phyloP scores from a whole-genome alignment of 2,113 vertebrate species.

The Platichthys flesus region DNA sequence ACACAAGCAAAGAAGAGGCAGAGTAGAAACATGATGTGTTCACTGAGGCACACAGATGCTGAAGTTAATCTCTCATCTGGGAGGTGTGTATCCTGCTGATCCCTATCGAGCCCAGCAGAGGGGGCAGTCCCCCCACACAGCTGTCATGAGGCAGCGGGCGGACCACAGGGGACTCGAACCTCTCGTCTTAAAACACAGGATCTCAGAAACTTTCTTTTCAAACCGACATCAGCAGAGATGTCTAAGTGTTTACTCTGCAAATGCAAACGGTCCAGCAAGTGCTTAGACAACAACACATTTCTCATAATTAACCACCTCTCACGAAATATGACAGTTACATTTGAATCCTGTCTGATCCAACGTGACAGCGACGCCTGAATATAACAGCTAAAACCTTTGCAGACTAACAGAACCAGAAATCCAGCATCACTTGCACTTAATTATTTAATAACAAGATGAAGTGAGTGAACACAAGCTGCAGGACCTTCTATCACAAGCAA shows the following conservation, averaged over 20 bases:
- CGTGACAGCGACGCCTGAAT: too few species aligned
- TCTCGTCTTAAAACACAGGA: neutral
- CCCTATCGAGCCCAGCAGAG: constrained; percentile 66
- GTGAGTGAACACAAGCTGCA: neutral
- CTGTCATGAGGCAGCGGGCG: neutral
- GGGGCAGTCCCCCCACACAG: constrained; percentile 66
- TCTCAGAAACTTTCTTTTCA: too few species aligned
- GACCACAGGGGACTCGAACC: neutral
- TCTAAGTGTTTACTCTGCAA: too few species aligned
- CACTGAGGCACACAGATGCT: neutral
- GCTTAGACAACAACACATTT: too few species aligned
- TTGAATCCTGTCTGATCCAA: too few species aligned
- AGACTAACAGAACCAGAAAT: neutral
- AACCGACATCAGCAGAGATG: too few species aligned
- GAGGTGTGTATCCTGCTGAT: constrained; percentile 30
- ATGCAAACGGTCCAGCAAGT: too few species aligned
- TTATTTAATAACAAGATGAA: neutral
- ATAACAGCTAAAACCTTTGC: too few species aligned
- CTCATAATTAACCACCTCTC: too few species aligned
- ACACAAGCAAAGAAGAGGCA: neutral
- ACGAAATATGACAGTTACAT: too few species aligned
- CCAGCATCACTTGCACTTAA: neutral
- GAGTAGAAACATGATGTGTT: neutral
- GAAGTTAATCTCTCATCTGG: neutral
- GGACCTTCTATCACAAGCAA: too few species aligned